Evolutionary conservation across 2,113 vertebrate species (phyloP).

Genomic region (Talpa occidentalis): DNA sequence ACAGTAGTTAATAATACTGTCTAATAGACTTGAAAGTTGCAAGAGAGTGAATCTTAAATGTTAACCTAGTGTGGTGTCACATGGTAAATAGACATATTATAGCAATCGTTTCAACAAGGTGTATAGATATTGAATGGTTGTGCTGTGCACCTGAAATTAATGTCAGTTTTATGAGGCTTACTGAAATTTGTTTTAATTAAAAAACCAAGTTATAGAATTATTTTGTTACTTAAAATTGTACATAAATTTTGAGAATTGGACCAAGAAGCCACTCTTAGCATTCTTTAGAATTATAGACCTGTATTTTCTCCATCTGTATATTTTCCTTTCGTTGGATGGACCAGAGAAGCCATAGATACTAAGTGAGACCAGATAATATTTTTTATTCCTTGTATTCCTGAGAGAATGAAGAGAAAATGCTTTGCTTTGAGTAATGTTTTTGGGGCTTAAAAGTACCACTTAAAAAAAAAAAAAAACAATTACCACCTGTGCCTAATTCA

Average conservation of each 20-base stretch:
- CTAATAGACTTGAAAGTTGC: no score
- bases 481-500: background rate
- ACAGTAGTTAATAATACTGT: no score
- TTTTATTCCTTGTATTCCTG: slow-evolving; percentile 28
- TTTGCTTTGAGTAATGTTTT: background rate
- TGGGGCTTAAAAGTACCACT: slow-evolving; percentile 18
- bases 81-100: no score
- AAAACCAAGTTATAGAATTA: background rate
- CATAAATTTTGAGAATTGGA: background rate
- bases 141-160: no score
- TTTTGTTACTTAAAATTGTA: background rate
- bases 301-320: background rate
- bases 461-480: slow-evolving; percentile 59
- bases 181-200: no score
- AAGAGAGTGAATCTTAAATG: no score
- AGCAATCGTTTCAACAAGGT: no score
- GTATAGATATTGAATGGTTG: no score
- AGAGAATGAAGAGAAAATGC: background rate
- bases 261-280: background rate
- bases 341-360: background rate
- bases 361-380: background rate
- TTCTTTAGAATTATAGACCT: background rate
- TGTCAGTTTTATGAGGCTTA: no score
- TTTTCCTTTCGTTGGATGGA: background rate
- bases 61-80: no score